These are phyloP conservation scores for Plagodis pulveraria DNA, from an alignment of 2,888 invertebrate species.

Conservation along the genomic window DNA sequence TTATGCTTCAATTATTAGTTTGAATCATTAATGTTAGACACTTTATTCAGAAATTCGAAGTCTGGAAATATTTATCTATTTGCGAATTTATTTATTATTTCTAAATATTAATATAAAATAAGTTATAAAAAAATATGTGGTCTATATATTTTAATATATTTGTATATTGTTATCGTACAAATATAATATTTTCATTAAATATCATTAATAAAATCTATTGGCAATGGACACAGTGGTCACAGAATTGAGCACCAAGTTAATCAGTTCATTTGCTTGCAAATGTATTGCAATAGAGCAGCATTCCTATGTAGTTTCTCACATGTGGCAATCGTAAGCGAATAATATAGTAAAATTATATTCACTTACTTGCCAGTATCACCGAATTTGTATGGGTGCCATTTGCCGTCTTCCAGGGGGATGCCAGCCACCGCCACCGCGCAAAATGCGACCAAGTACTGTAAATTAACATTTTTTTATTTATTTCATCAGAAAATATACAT, in stretches of 20 bases:
- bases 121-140: no score
- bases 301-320: slow-evolving; percentile 25
- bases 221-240: no score
- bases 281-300: slow-evolving; percentile 20
- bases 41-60: no score
- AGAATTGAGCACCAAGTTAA: slow-evolving; percentile 10
- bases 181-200: no score
- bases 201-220: no score
- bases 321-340: slow-evolving; percentile 37
- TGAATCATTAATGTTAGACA: no score
- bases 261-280: slow-evolving; percentile 18
- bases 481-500: not conserved
- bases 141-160: no score
- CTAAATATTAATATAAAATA: no score
- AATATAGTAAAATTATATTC: slow-evolving; percentile 52
- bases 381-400: slow-evolving; percentile 71
- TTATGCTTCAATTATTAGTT: no score
- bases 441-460: slow-evolving; percentile 64
- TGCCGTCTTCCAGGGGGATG: slow-evolving; percentile 66
- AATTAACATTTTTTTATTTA: slow-evolving; percentile 4
- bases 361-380: slow-evolving; percentile 77
- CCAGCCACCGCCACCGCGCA: slow-evolving; percentile 63
- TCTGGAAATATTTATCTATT: no score
- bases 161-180: no score
- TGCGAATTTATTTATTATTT: no score